Base-by-base conservation (phyloP, 1,140 invertebrate genomes). In the Mylabris phalerata region DNA sequence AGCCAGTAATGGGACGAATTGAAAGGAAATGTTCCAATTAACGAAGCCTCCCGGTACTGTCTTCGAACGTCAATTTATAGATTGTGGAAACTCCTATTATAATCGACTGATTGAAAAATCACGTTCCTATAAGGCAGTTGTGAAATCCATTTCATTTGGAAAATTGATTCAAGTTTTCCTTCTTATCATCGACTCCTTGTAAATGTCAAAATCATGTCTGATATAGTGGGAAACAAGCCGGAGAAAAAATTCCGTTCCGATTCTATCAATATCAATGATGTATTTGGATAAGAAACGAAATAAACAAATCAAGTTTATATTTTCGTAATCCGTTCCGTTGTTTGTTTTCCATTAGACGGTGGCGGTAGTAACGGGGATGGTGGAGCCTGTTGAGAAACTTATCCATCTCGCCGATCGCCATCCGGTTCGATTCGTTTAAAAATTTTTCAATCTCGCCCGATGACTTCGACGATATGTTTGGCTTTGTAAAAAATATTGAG, bases 381-480 rank as follows among this genome's bases (percentile, higher is more conserved):
- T 32, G 32, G 32, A 19, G 19, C 7, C 7, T 32, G 32, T 32
- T 32, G 32, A 32, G 32, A 7, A 32, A 5, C 32, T 19, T 7
- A 32, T 32, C 32, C 7, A 32, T 32, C 2, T 32, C 7, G 4
- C 32, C 7, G 32, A 32, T 32, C 32, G 32, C 32, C 32, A 7
- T 32, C 32, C 32, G 32, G 7, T 32, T 32, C 32, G 45, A 43
- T 57, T 48, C 55, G 48, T 57, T 57, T 49, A 46, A 48, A 49
- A 57, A 58, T 58, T 58, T 58, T 58, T 51, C 56, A 58, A 50
- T 50, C 56, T 58, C 32, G 32, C 32, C 32, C 32, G 50, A 40
- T 58, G 48, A 58, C 56, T 51, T 46, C 51, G 42, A 51, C 56
- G 48, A 50, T 58, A 50, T 50, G 48, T 50, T 58, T 58, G 48